A percentile compares a stretch with the other conserved stretches of the same genome.
phyloP scores from a whole-genome alignment of 2,888 invertebrate species.

The Pemphredon lugubris region DNA sequence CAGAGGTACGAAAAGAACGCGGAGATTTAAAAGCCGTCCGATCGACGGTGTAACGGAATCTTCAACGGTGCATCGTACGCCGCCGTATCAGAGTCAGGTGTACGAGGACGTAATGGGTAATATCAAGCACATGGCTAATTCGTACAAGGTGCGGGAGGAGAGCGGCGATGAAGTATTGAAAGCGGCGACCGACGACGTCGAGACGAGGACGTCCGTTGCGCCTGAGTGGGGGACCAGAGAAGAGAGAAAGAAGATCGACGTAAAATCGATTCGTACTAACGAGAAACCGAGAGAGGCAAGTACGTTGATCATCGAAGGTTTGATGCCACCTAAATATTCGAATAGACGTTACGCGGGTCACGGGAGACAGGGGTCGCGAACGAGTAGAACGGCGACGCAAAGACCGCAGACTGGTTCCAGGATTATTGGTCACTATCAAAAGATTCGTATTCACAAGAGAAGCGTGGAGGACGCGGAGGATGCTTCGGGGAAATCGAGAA shows the following conservation, averaged over 20 bases:
- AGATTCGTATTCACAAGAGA: constrained; percentile 47
- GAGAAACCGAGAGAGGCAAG: constrained; percentile 20
- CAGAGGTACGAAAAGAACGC: background rate
- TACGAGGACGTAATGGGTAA: constrained; percentile 79
- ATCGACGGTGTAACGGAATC: constrained; percentile 35
- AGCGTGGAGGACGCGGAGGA: constrained; percentile 4
- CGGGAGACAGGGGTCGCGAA: constrained; percentile 18
- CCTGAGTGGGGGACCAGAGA: too few species aligned
- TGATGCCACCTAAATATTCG: constrained; percentile 26
- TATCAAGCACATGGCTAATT: constrained; percentile 67
- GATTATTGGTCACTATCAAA: constrained; percentile 31
- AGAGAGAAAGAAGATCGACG: too few species aligned
- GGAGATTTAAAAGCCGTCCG: constrained; percentile 10
- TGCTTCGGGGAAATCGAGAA: background rate
- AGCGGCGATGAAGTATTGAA: background rate
- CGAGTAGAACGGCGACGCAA: background rate
- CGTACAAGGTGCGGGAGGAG: constrained; percentile 26
- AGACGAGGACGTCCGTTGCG: constrained; percentile 1
- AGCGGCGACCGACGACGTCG: background rate
- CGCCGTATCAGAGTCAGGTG: constrained; percentile 73
- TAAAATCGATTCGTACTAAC: background rate
- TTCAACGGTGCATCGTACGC: constrained; percentile 31
- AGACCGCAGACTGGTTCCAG: constrained; percentile 4
- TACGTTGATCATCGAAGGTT: constrained; percentile 25
- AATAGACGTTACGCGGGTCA: constrained; percentile 8